phyloP scores from a whole-genome alignment of 2,797 vertebrate species.

The Schizopygopsis pylzovi region DNA sequence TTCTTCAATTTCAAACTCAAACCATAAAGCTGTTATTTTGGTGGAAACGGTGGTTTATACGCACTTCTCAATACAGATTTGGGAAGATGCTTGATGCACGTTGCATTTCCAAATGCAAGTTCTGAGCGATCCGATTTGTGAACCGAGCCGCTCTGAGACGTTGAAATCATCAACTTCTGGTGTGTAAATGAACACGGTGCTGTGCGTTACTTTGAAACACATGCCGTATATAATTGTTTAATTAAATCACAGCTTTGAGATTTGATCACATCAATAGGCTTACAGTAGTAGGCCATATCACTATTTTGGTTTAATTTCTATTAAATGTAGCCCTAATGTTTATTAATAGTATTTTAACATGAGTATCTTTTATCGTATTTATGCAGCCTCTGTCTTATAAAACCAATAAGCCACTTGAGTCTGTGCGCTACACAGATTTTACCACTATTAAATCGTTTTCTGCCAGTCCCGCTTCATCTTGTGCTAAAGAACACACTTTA shows the following conservation, averaged over 20 bases:
- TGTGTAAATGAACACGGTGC: not conserved
- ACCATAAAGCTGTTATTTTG: not conserved
- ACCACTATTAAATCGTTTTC: not conserved
- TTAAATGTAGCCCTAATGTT: not conserved
- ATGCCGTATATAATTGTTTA: not conserved
- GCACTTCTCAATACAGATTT: not conserved
- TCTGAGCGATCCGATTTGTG: not conserved
- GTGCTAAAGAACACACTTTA: conserved; percentile 12
- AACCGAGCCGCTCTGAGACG: not conserved
- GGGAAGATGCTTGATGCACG: not conserved
- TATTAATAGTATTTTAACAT: not conserved
- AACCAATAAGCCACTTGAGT: not conserved
- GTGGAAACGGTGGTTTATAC: not conserved
- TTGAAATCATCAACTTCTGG: not conserved
- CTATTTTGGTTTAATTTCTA: not conserved
- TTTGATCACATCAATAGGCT: not conserved
- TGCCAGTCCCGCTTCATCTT: not conserved
- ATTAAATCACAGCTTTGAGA: not conserved
- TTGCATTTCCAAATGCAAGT: not conserved
- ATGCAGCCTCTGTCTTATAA: not conserved
- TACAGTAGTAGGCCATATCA: no score
- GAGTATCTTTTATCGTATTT: not conserved
- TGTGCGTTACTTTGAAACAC: not conserved
- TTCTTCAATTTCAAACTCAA: not conserved
- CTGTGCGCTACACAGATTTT: not conserved